These are phyloP conservation scores for Montipora foliosa DNA, from an alignment of 64 coral and sea anemone species.

Conservation along the genomic window DNA sequence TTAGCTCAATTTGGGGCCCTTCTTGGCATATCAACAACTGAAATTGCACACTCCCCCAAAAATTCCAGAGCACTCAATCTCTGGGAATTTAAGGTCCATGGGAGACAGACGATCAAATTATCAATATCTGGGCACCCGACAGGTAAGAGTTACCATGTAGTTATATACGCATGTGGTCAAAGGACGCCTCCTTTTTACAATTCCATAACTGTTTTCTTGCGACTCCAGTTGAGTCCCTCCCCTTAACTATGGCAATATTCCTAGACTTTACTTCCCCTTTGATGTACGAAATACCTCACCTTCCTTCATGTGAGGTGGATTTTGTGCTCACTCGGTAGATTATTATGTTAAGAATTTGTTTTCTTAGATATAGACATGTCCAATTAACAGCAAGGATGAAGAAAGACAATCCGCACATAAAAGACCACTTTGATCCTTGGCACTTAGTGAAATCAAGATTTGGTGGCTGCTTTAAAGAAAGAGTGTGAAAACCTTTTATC, in stretches of 20 bases:
- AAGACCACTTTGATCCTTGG: background rate
- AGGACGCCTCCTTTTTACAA: background rate
- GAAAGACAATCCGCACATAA: background rate
- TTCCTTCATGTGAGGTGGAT: background rate
- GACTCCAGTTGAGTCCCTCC: background rate
- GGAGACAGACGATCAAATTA: background rate
- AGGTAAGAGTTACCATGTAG: background rate
- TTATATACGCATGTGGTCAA: background rate
- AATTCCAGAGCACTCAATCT: too few relatives aligned
- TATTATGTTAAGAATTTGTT: background rate
- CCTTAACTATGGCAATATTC: background rate
- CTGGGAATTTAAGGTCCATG: too few relatives aligned
- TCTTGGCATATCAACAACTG: too few relatives aligned
- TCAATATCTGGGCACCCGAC: constrained; percentile 1
- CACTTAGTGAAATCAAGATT: background rate
- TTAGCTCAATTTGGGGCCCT: too few relatives aligned
- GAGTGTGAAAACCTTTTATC: constrained; percentile 8
- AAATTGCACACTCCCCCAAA: too few relatives aligned
- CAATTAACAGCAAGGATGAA: background rate
- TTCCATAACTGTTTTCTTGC: background rate
- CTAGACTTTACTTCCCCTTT: background rate
- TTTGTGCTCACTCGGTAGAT: background rate
- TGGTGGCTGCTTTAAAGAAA: constrained; percentile 39
- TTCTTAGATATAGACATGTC: background rate
- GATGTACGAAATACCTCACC: background rate